Conservation (phyloP, 23 tunicate species). For the Halocynthia roretzi region DNA sequence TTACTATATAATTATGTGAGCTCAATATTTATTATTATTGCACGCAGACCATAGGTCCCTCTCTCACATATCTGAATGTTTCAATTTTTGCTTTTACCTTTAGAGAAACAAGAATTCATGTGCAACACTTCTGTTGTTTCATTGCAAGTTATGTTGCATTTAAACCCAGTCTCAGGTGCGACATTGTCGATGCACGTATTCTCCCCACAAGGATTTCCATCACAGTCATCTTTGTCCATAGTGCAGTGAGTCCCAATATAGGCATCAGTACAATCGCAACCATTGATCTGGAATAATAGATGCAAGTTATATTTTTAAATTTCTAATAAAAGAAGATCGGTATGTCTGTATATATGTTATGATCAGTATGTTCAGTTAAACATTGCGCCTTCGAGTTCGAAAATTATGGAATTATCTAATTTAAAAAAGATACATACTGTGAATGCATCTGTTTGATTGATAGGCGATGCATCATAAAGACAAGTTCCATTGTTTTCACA, state of each 20-base stretch:
- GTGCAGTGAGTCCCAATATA: constrained; percentile 32
- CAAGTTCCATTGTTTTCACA: constrained; percentile 58
- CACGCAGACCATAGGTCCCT: no score
- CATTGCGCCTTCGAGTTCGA: no score
- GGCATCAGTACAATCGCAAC: constrained; percentile 37
- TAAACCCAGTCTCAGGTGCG: constrained; percentile 31
- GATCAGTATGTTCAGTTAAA: no score
- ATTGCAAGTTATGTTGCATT: constrained; percentile 8
- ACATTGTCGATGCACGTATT: constrained; percentile 21
- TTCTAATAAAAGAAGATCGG: no score
- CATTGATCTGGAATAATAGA: constrained; percentile 11
- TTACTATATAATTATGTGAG: background rate
- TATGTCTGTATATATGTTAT: no score
- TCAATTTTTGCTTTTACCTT: background rate
- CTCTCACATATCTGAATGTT: no score
- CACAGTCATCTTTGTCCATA: constrained; percentile 31
- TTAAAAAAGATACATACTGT: constrained; percentile 16
- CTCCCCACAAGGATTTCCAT: constrained; percentile 22
- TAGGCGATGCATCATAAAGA: background rate
- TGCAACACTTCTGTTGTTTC: background rate
- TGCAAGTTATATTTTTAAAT: background rate
- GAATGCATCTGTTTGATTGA: constrained; percentile 12
- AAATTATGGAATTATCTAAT: background rate
- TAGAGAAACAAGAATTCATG: background rate
- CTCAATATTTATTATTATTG: no score